phyloP scores from a whole-genome alignment of 2,797 vertebrate species.

The Micrastur ruficollis region DNA sequence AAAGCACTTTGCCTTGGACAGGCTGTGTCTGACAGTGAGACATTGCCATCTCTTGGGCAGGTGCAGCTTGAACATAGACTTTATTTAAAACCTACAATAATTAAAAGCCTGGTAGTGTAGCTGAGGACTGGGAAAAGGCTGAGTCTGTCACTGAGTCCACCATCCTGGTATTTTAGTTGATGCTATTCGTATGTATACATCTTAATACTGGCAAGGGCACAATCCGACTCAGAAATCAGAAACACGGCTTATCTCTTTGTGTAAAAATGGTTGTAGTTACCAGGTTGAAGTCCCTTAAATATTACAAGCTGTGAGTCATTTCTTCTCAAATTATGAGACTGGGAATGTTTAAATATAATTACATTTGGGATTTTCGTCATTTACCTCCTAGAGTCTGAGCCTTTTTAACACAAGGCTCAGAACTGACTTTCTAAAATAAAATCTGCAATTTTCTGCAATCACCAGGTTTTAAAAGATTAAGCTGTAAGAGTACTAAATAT shows the following conservation, averaged over 20 bases:
- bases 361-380: background rate
- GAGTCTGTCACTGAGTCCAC: background rate
- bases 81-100: background rate
- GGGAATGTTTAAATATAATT: background rate
- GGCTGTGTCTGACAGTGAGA: background rate
- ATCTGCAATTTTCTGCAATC: background rate
- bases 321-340: background rate
- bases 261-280: background rate
- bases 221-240: background rate
- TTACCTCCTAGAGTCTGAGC: background rate
- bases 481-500: background rate
- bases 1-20: background rate
- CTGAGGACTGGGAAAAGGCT: background rate
- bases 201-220: background rate
- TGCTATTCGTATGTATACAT: rapidly evolving
- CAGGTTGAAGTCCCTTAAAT: background rate
- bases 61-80: background rate
- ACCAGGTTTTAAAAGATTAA: background rate
- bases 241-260: background rate
- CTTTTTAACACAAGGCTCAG: background rate
- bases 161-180: background rate
- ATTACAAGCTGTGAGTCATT: background rate
- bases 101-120: background rate
- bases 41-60: conserved; percentile 26
- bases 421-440: background rate